These are phyloP conservation scores for Siderastrea siderea DNA, from an alignment of 92 coral and sea anemone species.

Conservation along the genomic window DNA sequence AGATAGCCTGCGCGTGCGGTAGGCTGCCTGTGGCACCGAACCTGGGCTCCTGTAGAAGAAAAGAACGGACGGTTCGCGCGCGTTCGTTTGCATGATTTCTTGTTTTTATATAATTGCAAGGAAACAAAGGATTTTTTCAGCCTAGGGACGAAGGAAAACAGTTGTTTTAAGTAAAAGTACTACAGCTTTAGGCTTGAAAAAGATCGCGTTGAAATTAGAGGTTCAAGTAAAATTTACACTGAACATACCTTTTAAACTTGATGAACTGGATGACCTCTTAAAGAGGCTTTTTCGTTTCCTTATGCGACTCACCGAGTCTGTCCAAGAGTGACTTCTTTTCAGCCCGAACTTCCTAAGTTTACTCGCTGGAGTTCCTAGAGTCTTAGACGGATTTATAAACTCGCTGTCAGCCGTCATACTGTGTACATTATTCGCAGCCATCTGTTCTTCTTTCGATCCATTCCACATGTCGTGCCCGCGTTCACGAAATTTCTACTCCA, in stretches of 20 bases:
- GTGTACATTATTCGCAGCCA: background rate
- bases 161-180: too few relatives aligned
- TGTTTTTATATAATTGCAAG: too few relatives aligned
- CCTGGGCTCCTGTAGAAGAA: too few relatives aligned
- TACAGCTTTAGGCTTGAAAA: background rate
- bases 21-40: too few relatives aligned
- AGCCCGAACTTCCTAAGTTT: slow-evolving; percentile 10
- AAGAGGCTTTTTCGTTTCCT: slow-evolving; percentile 16
- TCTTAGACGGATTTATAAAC: background rate
- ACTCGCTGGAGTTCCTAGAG: background rate
- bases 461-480: slow-evolving; percentile 1
- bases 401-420: slow-evolving; percentile 11
- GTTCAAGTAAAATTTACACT: background rate
- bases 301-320: slow-evolving; percentile 2
- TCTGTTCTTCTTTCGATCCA: background rate
- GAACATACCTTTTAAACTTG: slow-evolving; percentile 9
- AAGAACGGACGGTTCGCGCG: too few relatives aligned
- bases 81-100: too few relatives aligned
- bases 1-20: too few relatives aligned
- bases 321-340: slow-evolving; percentile 33
- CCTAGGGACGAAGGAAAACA: too few relatives aligned
- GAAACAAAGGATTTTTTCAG: too few relatives aligned
- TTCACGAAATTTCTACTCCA: background rate
- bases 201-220: background rate
- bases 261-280: background rate